Conservation (phyloP, 1,140 invertebrate genomes). For the Nomia melanderi region DNA sequence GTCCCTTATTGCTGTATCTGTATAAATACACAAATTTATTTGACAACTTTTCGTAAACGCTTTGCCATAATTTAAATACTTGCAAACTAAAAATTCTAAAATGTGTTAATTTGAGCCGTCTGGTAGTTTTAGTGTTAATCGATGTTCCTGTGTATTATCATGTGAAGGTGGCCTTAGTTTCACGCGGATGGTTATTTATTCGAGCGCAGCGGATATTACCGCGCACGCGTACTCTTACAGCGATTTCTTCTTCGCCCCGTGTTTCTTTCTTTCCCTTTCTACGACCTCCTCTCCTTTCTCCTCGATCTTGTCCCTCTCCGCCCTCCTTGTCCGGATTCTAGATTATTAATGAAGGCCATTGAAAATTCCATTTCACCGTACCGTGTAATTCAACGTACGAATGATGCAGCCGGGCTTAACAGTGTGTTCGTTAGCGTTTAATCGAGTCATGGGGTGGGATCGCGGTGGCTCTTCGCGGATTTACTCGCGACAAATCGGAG, state of each 20-base stretch:
- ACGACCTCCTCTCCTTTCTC: neutral
- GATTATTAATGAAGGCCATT: neutral
- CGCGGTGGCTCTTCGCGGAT: neutral
- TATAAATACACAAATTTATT: no score
- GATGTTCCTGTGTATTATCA: no score
- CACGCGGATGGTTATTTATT: conserved; percentile 30
- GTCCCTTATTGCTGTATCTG: no score
- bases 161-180: no score
- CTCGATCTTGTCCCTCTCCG: neutral
- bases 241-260: neutral
- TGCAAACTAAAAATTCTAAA: no score
- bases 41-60: no score
- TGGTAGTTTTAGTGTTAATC: no score
- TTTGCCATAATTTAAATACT: no score
- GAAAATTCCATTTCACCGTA: conserved; percentile 17
- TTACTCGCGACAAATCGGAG: neutral
- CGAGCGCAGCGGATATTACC: conserved; percentile 1
- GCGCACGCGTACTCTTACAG: no score
- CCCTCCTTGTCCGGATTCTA: neutral
- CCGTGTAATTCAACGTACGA: neutral
- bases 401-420: neutral
- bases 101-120: no score
- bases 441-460: neutral
- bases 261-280: conserved; percentile 3
- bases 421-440: conserved; percentile 15